Conservation (phyloP, 1,140 invertebrate genomes). For the Campoletis sonorensis region DNA sequence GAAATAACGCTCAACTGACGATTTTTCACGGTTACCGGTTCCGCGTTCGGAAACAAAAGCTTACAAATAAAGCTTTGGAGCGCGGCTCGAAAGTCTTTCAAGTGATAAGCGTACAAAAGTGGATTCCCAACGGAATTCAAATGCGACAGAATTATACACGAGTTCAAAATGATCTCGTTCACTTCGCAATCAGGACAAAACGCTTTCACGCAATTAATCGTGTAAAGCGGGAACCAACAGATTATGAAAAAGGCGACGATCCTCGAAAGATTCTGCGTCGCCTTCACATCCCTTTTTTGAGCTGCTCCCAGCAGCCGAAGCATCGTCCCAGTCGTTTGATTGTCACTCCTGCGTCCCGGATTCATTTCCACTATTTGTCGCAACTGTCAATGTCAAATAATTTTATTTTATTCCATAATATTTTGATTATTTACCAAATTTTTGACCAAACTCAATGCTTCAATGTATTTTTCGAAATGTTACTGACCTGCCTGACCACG, state of each 20-base stretch:
- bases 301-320: slow-evolving; percentile 86
- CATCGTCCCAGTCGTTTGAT: slow-evolving; percentile 79
- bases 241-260: slow-evolving; percentile 95
- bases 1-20: slow-evolving; percentile 36
- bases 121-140: slow-evolving; percentile 93
- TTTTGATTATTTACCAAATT: no score
- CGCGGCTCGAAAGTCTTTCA: slow-evolving; percentile 89
- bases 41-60: slow-evolving; percentile 30
- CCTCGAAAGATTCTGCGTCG: slow-evolving; percentile 92
- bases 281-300: slow-evolving; percentile 91
- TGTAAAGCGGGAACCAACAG: slow-evolving; percentile 95
- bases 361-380: slow-evolving; percentile 80
- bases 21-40: neutral
- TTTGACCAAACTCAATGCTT: no score
- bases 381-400: slow-evolving; percentile 67
- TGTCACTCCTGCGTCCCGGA: slow-evolving; percentile 66
- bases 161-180: slow-evolving; percentile 83
- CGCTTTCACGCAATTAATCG: slow-evolving; percentile 91
- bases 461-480: no score
- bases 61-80: slow-evolving; percentile 81
- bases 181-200: slow-evolving; percentile 84
- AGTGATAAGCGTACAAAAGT: slow-evolving; percentile 91
- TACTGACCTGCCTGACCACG: slow-evolving; percentile 89
- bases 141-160: slow-evolving; percentile 92
- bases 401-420: neutral